Base-by-base conservation (phyloP, 2,113 vertebrate species). In the Apus apus region DNA sequence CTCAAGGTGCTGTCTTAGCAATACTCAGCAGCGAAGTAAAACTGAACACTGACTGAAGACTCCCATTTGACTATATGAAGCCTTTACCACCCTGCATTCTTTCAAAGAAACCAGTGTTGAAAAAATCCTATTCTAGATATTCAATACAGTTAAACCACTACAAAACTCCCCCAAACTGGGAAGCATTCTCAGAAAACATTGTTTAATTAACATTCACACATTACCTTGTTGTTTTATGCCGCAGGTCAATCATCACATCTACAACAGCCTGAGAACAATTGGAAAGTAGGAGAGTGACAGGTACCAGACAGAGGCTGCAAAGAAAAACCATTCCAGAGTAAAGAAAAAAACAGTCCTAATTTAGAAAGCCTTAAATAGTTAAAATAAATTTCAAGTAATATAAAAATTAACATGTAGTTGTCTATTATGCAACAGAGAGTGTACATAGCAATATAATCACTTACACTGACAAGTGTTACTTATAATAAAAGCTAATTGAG, bases 241-340 rank as follows among this genome's bases (percentile, higher is more conserved):
- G 97, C 66, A 99, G 96, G 97, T 99, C 99, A 72, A 99, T 98
- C 94, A 99, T 98, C 93, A 99, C 98, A 70, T 99, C 99, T 56
- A 99, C 99, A 53, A 98, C 98, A 90, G 98, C 98, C 97, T 98
- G 94, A 78, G 99, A 99, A 94, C 99, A 99, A 96, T 99, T 99
- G 91, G 99, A 99, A 94, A 99, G 98, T 34, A 98, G 98, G 85
- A 99, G 98, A 48, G 98, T 99, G 58, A 99, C 99, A 11, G 99
- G 99, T 48, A 99, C 99, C 97, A 99, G 96, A 96, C 99, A 99
- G 85, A 99, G 98, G 94, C 99, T 99, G 79, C 6, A 51, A 87
- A 78, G 91, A 81, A 83, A 88, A 97, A 57, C 2, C 79, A 54
- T 53, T 88, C 6, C 21, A 68, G 5, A 71, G 72, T 54, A 75